Base-by-base conservation (phyloP, 1,140 invertebrate species). In the Euwallacea fornicatus region DNA sequence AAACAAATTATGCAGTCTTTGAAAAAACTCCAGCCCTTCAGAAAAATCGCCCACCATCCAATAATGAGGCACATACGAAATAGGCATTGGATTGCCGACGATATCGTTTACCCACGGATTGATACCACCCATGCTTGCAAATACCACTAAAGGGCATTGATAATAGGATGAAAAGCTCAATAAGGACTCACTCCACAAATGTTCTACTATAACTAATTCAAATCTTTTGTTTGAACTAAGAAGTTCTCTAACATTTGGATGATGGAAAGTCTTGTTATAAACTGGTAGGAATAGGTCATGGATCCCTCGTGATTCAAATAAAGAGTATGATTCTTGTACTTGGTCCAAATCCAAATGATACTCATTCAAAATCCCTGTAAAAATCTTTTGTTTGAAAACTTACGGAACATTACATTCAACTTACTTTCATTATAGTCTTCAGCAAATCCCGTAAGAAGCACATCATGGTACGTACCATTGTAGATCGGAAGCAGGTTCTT, bases 171-270 rank as follows among this genome's bases (percentile, higher is more conserved):
- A 79, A 21, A 85, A 66, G 7, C 78, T 80, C n/a, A 81, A 61
- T 15, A 83, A 58, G 0, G 81, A 81, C 62, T 85, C 84, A 44
- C 80, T 82, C 59, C 82, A 81, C 55, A 85, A 83, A 42, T 80
- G 75, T 58, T 84, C 83, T 7, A 81, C 69, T 11, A 85, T 76
- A 7, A 85, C 79, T 0, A 84, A 53, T 77, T 85, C 84, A 70
- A 79, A 85, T 9, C 83, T 79, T 59, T 83, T 78, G 9, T 72
- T 59, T 0, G 72, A 72, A 9, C 73, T 59, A 15, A 78, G 8
- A 8, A 78, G 60, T 61, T 72, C 42, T 56, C 70, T 62, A 11
- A 78, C 70, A 6, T 63, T 69, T 44, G 73, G 63, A 42, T 77
- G 66, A 53, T 16, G 6, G n/a, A 62, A 43, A 11, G 67, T 69